Conservation (phyloP, 2,888 invertebrate genomes). For the Dioctria linearis region DNA sequence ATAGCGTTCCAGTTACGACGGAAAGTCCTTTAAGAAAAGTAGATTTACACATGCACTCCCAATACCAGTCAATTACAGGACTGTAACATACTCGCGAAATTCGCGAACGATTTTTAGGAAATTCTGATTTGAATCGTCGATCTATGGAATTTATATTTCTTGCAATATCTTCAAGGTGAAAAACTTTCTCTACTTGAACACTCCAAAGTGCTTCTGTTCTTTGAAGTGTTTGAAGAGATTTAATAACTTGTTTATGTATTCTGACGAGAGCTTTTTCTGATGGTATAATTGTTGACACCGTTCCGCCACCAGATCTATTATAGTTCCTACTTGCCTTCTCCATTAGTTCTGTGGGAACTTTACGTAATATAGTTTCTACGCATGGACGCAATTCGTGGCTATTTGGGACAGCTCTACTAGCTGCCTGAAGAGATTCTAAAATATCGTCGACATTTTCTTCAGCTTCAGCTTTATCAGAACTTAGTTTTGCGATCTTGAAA, state of each 20-base stretch:
- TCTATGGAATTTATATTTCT: slow-evolving; percentile 78
- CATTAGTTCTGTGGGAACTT: slow-evolving; percentile 85
- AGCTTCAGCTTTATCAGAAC: slow-evolving; percentile 95
- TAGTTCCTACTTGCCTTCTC: slow-evolving; percentile 80
- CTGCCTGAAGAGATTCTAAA: slow-evolving; percentile 89
- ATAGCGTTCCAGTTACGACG: slow-evolving; percentile 82
- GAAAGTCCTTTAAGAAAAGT: slow-evolving; percentile 84
- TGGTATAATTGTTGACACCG: slow-evolving; percentile 78
- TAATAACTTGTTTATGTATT: slow-evolving; percentile 93
- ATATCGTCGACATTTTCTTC: slow-evolving; percentile 97
- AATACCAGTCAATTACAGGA: slow-evolving; percentile 92
- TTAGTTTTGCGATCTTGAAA: slow-evolving; percentile 94
- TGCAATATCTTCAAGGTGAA: slow-evolving; percentile 90
- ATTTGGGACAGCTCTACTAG: slow-evolving; percentile 82
- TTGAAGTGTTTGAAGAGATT: slow-evolving; percentile 91
- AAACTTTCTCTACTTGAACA: slow-evolving; percentile 83
- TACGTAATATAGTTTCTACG: slow-evolving; percentile 91
- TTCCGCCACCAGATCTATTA: slow-evolving; percentile 66
- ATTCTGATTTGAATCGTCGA: slow-evolving; percentile 78
- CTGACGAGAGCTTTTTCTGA: slow-evolving; percentile 89
- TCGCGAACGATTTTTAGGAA: slow-evolving; percentile 76
- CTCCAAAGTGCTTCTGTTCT: slow-evolving; percentile 96
- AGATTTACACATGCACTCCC: slow-evolving; percentile 88
- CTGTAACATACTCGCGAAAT: slow-evolving; percentile 77
- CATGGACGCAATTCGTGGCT: slow-evolving; percentile 83